A percentile compares a stretch with the other conserved stretches of the same genome.
These are phyloP conservation scores for Lochmaea crataegi DNA, from an alignment of 2,888 invertebrate species.

Conservation along the genomic window DNA sequence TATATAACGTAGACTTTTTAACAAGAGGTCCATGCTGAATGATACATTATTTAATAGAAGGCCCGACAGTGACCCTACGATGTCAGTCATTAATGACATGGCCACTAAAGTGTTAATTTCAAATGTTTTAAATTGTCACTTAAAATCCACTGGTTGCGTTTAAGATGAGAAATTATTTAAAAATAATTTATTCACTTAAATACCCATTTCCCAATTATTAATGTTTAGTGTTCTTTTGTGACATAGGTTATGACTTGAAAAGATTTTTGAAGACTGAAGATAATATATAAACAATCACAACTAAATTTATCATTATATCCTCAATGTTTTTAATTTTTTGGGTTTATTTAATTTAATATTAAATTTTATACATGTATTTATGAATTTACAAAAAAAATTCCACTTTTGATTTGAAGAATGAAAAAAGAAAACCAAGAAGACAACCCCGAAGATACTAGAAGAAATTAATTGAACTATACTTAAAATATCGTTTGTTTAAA, in stretches of 20 bases:
- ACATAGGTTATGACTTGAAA: background rate
- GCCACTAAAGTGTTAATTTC: no score
- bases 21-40: no score
- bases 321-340: background rate
- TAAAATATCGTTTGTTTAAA: background rate
- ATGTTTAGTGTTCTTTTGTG: background rate
- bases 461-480: background rate
- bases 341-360: background rate
- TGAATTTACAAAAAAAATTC: background rate
- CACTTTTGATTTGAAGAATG: background rate
- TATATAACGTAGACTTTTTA: no score
- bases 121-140: no score
- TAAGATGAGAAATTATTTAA: background rate
- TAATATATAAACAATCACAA: background rate
- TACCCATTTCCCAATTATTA: background rate
- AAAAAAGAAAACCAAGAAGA: constrained; percentile 7
- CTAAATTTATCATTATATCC: background rate
- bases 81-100: no score
- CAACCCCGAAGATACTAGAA: background rate
- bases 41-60: no score
- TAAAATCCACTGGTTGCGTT: background rate
- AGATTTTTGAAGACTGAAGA: constrained; percentile 8
- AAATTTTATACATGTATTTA: background rate
- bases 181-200: background rate
- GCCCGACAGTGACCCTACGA: no score